Evolutionary conservation across 2,113 vertebrate species (phyloP), one percentile per base, ranked within the genome.

Genomic region (Tylochromis polylepis): DNA sequence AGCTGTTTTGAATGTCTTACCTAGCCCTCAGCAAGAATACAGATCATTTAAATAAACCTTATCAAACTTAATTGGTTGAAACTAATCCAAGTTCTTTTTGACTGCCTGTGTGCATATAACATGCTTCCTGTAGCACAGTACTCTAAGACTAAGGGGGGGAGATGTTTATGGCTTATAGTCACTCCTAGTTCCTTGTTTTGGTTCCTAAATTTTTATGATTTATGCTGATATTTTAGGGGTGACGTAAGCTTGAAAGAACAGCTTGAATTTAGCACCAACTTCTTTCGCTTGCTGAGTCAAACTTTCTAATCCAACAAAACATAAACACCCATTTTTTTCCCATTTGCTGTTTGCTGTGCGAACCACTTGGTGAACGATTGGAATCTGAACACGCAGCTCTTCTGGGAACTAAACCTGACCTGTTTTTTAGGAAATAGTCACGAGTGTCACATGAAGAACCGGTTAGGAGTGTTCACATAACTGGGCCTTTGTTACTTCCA

Each of bases 161-260:
- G 12, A 55, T 22, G 27, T 24, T 67, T 27, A 79, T 49, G 12
- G 41, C 6, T 81, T 51, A 46, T 36, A 22, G 5, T 87, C 7
- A 59, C 15, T 81, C 15, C 43, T 51, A 67, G 22, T 85, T 89
- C 46, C 53, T 59, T 18, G 5, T 78, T 70, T 36, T 57, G 8
- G 41, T 85, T 80, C 34, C 15, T 81, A 15, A 55, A 31, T 58
- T 49, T n/a, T 18, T 27, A 8, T 31, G n/a, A 79, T 5, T 34
- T 60, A 62, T 34, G 15, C 36, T 65, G 55, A 53, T 65, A 8
- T 75, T 31, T 10, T 18, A 34, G 2, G 55, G 46, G 8, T 67
- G 38, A 65, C 5, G 22, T 7, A 10, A 49, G 24, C 18, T 36
- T 20, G 1, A 49, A 36, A 31, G 4, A 29, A 38, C 43, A 46